Evolutionary conservation across 2,113 vertebrate genomes (phyloP).

Genomic region (Rhagologus leucostigma): DNA sequence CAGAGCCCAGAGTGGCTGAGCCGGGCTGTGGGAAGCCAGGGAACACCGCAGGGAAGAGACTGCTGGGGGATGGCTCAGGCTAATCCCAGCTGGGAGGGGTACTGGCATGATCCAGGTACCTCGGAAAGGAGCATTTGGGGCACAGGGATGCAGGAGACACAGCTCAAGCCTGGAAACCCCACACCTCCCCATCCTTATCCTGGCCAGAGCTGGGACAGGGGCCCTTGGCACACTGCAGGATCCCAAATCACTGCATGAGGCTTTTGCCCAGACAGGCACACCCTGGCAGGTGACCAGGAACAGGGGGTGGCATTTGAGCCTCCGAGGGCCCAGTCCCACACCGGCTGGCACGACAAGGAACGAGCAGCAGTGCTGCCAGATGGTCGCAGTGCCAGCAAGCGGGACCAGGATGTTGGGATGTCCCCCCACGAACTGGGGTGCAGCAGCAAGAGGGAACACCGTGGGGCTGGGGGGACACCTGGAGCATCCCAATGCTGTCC

Average conservation of each 20-base stretch:
- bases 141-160: background rate
- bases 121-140: background rate
- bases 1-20: background rate
- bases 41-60: background rate
- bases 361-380: background rate
- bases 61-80: background rate
- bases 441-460: background rate
- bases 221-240: background rate
- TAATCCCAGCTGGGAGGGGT: background rate
- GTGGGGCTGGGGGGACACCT: background rate
- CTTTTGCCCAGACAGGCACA: background rate
- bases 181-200: background rate
- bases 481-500: background rate
- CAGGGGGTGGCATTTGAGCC: background rate
- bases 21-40: background rate
- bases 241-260: background rate
- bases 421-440: background rate
- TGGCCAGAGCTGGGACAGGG: background rate
- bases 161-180: background rate
- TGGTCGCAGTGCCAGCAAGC: fast-evolving
- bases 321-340: background rate
- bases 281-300: background rate
- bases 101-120: background rate
- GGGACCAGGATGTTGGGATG: background rate
- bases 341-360: fast-evolving